Conservation (phyloP, 1,140 invertebrate genomes). For the Philopotamus ludificatus region DNA sequence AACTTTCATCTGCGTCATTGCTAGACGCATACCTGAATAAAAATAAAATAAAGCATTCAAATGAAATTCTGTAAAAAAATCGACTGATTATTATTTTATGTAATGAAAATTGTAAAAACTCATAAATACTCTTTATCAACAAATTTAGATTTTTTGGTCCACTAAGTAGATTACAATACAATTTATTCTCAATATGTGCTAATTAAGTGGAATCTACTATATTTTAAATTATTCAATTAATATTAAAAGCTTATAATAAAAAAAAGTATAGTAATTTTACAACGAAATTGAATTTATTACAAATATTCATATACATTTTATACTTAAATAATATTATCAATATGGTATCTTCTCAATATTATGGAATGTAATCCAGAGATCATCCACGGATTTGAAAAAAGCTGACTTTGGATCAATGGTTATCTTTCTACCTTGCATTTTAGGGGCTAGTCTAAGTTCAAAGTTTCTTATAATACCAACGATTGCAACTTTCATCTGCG, state of each 20-base stretch:
- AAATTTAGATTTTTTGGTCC: background rate
- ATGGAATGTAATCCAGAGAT: conserved; percentile 31
- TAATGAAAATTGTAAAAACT: background rate
- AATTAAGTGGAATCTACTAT: no score
- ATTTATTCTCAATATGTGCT: background rate
- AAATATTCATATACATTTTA: no score
- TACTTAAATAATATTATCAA: no score
- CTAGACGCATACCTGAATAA: conserved; percentile 34
- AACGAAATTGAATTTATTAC: no score
- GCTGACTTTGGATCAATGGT: conserved; percentile 24
- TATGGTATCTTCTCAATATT: no score
- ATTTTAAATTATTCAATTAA: no score
- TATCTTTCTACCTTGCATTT: background rate
- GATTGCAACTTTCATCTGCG: conserved; percentile 11
- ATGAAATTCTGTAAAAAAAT: background rate
- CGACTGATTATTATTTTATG: no score
- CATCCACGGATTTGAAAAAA: conserved; percentile 22
- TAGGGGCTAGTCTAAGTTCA: conserved; percentile 8
- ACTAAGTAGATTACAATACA: background rate
- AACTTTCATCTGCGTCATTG: conserved; percentile 27
- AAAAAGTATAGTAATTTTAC: no score
- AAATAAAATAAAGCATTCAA: conserved; percentile 5
- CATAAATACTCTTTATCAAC: background rate
- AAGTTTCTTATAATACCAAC: conserved; percentile 3
- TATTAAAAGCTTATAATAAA: no score